Evolutionary conservation across 2,797 vertebrate genomes (phyloP), one percentile per base, ranked within the genome.

Genomic region (Trachurus trachurus): DNA sequence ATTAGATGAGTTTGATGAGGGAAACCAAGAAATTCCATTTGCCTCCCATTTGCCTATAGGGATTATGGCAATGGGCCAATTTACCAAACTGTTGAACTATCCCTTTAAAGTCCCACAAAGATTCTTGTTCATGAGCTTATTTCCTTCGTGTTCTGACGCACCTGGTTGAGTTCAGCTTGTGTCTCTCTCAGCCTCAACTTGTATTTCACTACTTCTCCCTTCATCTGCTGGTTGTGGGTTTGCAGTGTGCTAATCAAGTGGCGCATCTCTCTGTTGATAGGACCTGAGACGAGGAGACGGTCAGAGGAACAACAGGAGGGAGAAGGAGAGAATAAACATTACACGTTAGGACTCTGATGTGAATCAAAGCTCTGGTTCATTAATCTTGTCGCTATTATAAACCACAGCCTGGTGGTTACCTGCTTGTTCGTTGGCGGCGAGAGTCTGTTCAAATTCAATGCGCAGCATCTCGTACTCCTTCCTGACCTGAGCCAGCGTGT

Each of bases 381-480:
- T 7, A 45, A 15, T 16, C 12, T 49, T 5, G 21, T 62, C 9
- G 17, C 44, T 8, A 21, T 26, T 17, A 17, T 11, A 44, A 57
- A 1, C 15, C 19, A 15, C 19, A 42, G n/a, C 9, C 19, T 37
- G 47, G 44, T 45, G 11, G 47, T 87, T 94, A 99, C 98, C 98
- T 92, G 97, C 98, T 96, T 99, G 98, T 71, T 99, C 98, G 12
- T 99, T 99, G 85, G 97, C 98, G 10, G 98, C 98, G 8, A 99
- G 96, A 0, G 97, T 99, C 92, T 99, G 98, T 69, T 99, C 98
- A 85, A 99, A 99, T 60, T 99, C 98, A 22, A 99, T 99, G 82
- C 98, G 95, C 87, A 99, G 78, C 98, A 99, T 99, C 88, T 99
- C 98, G 0, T 99, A 99, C 80, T 99, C 98, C 91, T 99, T 99